Evolutionary conservation across 1,140 invertebrate genomes (phyloP), one percentile per base, ranked within the genome.

Genomic region (Nasonia giraulti): DNA sequence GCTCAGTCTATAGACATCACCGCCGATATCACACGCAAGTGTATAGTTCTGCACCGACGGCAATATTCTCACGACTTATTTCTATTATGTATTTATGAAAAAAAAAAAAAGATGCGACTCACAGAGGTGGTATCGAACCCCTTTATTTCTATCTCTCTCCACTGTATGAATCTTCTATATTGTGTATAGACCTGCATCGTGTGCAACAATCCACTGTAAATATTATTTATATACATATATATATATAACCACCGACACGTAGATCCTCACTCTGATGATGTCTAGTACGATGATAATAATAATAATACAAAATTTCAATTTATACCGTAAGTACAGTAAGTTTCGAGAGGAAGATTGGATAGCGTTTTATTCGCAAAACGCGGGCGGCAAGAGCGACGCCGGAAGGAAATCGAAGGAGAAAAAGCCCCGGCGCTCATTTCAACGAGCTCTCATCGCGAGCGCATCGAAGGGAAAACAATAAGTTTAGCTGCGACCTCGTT

Each of bases 141-240:
- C 40, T 44, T 8, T 44, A 5, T 10, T 7, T 44, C 40, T 44
- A 5, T 44, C 40, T 44, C 40, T 10, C 40, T 44, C 40, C 40
- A 10, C 40, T 62, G 55, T 62, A n/a, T 62, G 55, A 62, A 62
- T 62, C 55, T 62, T 20, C 55, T 50, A 44, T 62, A 62, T n/a
- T 62, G 55, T 62, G 20, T 62, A 62, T 62, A 62, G 55, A 62
- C 55, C 55, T 62, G 55, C 55, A 62, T 62, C 55, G 55, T 62
- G 47, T 14, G 55, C 55, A 62, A 62, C 55, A 62, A 62, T 62
- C 17, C 55, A 62, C 55, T 62, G 55, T 62, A 62, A 62, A 62
- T 62, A n/a, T 62, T 62, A n/a, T 62, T 17, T 62, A 62, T 62
- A 62, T 17, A n/a, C n/a, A 62, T 50, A 50, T 10, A 50, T 50